A percentile compares a stretch with the other conserved stretches of the same genome.
Evolutionary conservation across 2,888 invertebrate genomes (phyloP).

Genomic region (Epirrita christyi): DNA sequence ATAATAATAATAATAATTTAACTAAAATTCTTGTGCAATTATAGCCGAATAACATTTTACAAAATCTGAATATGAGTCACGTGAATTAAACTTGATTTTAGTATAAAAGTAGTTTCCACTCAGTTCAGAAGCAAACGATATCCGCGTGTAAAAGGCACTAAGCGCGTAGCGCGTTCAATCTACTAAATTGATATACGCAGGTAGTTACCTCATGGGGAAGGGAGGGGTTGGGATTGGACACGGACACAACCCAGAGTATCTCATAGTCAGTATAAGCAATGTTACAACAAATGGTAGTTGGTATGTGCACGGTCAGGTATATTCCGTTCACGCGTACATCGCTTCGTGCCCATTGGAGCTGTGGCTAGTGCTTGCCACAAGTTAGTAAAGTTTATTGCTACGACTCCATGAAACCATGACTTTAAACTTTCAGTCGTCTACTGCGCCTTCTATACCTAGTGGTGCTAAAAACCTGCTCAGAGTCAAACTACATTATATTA

Average conservation of each 20-base stretch:
- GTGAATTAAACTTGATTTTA: no score
- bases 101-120: no score
- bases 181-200: constrained; percentile 20
- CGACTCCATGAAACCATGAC: not conserved
- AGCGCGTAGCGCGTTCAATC: constrained; percentile 10
- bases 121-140: not conserved
- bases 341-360: constrained; percentile 15
- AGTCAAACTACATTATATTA: no score
- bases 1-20: no score
- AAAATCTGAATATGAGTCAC: no score
- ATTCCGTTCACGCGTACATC: constrained; percentile 31
- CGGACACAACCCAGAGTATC: constrained; percentile 4
- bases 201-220: constrained; percentile 19
- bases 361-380: not conserved
- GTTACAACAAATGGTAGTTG: constrained; percentile 1
- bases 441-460: not conserved
- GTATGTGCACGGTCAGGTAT: constrained; percentile 9
- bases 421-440: not conserved
- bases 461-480: no score
- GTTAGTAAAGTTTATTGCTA: not conserved
- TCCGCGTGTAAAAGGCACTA: not conserved
- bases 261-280: not conserved
- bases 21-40: no score
- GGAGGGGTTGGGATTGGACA: constrained; percentile 19
- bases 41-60: no score